Percentiles rank a stretch among this genome's conserved stretches.
Evolutionary conservation across 2,113 vertebrate genomes (phyloP).

Genomic region (Spermophilus dauricus): DNA sequence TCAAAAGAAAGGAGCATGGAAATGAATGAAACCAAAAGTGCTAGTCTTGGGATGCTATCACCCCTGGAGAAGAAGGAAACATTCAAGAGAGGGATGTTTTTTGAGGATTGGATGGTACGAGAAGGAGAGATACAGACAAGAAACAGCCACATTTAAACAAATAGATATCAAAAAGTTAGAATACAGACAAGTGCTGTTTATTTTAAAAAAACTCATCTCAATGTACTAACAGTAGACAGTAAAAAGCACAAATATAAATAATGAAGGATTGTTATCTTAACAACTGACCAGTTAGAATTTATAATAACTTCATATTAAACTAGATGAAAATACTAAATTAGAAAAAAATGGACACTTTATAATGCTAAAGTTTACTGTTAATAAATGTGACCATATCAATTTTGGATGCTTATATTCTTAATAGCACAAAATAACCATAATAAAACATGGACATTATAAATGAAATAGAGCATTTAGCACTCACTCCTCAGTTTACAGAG

Average conservation of each 20-base stretch:
- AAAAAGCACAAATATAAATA: neutral
- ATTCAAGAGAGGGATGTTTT: neutral
- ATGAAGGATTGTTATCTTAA: neutral
- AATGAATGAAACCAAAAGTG: neutral
- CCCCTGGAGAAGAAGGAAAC: neutral
- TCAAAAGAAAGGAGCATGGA: neutral
- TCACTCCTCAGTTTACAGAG: neutral
- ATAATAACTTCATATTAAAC: neutral
- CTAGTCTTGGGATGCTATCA: neutral
- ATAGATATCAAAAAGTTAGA: neutral
- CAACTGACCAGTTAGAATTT: neutral
- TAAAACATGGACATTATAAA: neutral
- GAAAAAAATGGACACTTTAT: neutral
- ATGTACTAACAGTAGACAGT: neutral
- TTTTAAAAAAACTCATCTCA: neutral
- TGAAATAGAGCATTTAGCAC: neutral
- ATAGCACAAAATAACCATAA: neutral
- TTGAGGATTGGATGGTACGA: neutral
- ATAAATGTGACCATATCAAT: neutral
- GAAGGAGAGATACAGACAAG: neutral
- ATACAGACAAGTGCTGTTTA: neutral
- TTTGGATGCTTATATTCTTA: neutral
- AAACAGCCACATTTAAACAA: neutral
- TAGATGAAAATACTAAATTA: neutral
- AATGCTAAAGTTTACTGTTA: slow-evolving; percentile 4